Evolutionary conservation across 2,113 vertebrate species (phyloP).

Genomic region (Micronycteris hirsuta): DNA sequence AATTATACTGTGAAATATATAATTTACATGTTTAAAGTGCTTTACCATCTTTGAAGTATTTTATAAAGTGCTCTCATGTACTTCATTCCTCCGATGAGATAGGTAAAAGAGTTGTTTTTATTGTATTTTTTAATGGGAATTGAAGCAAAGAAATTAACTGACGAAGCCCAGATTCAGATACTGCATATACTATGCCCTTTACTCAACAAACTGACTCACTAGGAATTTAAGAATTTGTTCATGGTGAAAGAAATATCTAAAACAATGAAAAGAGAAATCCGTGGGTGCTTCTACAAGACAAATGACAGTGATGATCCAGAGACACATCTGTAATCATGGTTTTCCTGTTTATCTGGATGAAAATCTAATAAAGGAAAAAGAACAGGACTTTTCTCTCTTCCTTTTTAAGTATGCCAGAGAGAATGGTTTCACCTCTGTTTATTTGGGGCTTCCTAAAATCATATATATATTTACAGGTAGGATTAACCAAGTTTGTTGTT

Average conservation of each 20-base stretch:
- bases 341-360: neutral
- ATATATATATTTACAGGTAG: neutral
- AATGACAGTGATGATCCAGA: neutral
- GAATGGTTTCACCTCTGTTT: neutral
- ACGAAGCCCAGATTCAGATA: neutral
- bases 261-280: neutral
- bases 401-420: neutral
- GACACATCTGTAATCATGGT: neutral
- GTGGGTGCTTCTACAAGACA: neutral
- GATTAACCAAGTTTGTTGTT: neutral
- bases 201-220: neutral
- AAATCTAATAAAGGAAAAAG: neutral
- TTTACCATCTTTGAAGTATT: neutral
- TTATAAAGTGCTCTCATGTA: neutral
- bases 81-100: neutral
- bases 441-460: neutral
- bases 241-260: neutral
- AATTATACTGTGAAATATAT: neutral
- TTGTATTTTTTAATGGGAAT: neutral
- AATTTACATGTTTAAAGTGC: neutral
- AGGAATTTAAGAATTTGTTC: neutral
- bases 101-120: neutral
- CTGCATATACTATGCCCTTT: neutral
- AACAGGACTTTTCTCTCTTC: neutral
- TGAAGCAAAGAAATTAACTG: neutral